Evolutionary conservation across 2,888 invertebrate genomes (phyloP).

Genomic region (Luperina testacea): DNA sequence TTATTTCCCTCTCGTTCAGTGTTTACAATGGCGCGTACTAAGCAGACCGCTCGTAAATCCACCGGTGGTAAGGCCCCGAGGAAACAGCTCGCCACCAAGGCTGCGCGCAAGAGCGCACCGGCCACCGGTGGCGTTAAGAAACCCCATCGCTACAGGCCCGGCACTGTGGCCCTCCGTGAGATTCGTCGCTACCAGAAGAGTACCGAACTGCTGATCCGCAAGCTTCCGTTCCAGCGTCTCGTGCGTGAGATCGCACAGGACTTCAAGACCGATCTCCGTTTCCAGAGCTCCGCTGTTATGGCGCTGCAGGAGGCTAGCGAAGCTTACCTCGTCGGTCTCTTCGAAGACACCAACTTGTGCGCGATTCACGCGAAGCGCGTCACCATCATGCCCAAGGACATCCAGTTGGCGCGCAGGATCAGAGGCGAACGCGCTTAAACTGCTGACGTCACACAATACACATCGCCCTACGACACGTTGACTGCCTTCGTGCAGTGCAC

Average conservation of each 20-base stretch:
- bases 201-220: slow-evolving; percentile 96
- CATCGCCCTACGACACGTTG: slow-evolving; percentile 3
- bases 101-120: too few species aligned
- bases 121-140: too few species aligned
- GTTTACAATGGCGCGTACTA: too few species aligned
- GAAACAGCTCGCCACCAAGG: too few species aligned
- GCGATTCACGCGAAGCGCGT: slow-evolving; percentile 99
- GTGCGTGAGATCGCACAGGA: slow-evolving; percentile 98
- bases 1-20: too few species aligned
- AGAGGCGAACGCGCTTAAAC: slow-evolving; percentile 97
- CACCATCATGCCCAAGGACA: slow-evolving; percentile 99
- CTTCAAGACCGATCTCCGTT: slow-evolving; percentile 94
- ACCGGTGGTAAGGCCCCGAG: too few species aligned
- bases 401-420: slow-evolving; percentile 98
- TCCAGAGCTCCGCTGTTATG: slow-evolving; percentile 93
- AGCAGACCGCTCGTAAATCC: too few species aligned
- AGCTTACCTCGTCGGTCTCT: slow-evolving; percentile 95
- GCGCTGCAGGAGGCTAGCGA: slow-evolving; percentile 95
- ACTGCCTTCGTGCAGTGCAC: slow-evolving; percentile 8
- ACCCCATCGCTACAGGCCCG: slow-evolving; percentile 78
- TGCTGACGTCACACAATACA: slow-evolving; percentile 10
- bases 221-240: slow-evolving; percentile 96
- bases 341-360: slow-evolving; percentile 96
- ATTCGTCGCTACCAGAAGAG: slow-evolving; percentile 97
- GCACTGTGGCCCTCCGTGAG: slow-evolving; percentile 97